Evolutionary conservation across 2,113 vertebrate genomes (phyloP).

Genomic region (Microtus pennsylvanicus): DNA sequence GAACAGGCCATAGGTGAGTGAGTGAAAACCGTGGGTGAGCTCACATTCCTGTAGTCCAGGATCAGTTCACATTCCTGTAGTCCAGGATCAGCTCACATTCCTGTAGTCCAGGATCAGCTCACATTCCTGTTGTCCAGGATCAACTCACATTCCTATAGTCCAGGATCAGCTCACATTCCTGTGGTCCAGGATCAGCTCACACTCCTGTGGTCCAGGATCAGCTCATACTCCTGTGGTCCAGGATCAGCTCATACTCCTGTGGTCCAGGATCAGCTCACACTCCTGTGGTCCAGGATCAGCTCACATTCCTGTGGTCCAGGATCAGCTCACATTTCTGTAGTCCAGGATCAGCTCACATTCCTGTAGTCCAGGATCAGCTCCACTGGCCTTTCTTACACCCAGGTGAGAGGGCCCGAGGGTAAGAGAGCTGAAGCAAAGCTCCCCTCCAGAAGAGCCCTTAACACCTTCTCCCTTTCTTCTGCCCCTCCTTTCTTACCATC

Average conservation of each 20-base stretch:
- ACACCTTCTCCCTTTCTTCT: not conserved
- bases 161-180: not conserved
- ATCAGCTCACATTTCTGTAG: not conserved
- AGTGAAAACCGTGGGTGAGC: not conserved
- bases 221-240: not conserved
- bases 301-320: not conserved
- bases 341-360: not conserved
- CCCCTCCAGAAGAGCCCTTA: fast-evolving
- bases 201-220: not conserved
- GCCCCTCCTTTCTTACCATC: not conserved
- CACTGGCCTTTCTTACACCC: not conserved
- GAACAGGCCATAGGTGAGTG: not conserved
- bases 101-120: not conserved
- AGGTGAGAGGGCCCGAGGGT: not conserved
- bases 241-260: not conserved
- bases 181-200: not conserved
- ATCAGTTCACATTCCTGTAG: not conserved
- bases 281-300: not conserved
- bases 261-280: too few species aligned
- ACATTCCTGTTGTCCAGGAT: too few species aligned
- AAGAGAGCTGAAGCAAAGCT: not conserved
- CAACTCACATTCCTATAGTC: not conserved
- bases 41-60: not conserved
- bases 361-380: not conserved
- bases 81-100: not conserved